Evolutionary conservation across 2,113 vertebrate species (phyloP), one percentile per base, ranked within the genome.

Genomic region (Mormyrus lacerda): DNA sequence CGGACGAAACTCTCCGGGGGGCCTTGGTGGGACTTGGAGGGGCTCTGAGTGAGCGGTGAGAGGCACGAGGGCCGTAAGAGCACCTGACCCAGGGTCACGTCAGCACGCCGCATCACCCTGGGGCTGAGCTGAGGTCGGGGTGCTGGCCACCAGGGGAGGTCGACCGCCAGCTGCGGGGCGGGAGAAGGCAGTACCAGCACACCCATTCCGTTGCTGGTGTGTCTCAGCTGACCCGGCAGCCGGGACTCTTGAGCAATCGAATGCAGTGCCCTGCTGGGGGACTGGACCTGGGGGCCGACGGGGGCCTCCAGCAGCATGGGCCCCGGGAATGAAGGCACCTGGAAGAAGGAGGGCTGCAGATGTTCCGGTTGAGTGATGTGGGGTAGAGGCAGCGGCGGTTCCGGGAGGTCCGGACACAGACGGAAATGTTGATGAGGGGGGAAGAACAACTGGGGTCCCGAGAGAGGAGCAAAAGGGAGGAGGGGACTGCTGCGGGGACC

Each of bases 131-230:
- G 97, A 93, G 98, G 96, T 95, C 97, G 96, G 91, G 96, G 95
- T 92, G 97, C 96, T 0, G 96, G 96, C 96, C 97, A 97, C 95
- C 96, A 95, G 92, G 96, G 95, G 96, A 98, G 97, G 96, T 97
- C 97, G 90, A 96, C 91, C 47, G 97, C 96, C 96, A 96, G 96
- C 35, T 97, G 96, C 88, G 97, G 96, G 96, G 98, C 98, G 91
- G 97, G 97, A 97, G 98, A 99, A 98, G 98, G 98, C 98, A 99
- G 97, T 96, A 99, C 98, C 93, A 98, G 98, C 97, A 99, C 97
- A 94, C 98, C 98, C 97, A 99, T 97, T 94, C 98, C 98, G 95
- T 99, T 97, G 95, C 97, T 96, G 95, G 98, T 99, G 96, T 99
- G 98, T 98, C 98, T 97, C 95, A 99, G 97, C 97, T 99, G 98